Conservation (phyloP, 2,113 vertebrate species). For the Nothobranchius furzeri region DNA sequence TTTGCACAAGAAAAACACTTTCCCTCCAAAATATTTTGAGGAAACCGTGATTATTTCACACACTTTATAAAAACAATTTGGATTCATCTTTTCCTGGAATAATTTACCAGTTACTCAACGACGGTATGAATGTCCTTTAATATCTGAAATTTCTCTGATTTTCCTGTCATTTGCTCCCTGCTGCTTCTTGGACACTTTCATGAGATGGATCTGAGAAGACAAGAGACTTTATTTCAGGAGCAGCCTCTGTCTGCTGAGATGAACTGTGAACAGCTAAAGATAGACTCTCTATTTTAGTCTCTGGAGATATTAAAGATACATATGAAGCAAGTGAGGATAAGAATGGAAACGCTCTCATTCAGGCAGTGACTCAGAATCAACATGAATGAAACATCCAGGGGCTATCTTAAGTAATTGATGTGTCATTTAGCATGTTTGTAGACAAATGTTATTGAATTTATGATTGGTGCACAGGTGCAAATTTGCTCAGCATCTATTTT, state of each 20-base stretch:
- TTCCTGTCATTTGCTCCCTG: conserved; percentile 7
- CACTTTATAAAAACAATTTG: no score
- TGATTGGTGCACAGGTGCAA: conserved; percentile 34
- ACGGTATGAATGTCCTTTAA: conserved; percentile 27
- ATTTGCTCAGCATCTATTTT: conserved; percentile 30
- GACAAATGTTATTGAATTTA: neutral
- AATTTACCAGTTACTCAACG: conserved; percentile 26
- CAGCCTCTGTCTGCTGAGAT: conserved; percentile 65
- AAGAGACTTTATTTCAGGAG: conserved; percentile 61
- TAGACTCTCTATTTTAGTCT: conserved; percentile 72
- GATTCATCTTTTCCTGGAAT: conserved; percentile 7
- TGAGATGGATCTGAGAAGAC: conserved; percentile 49
- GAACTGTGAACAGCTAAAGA: conserved; percentile 74
- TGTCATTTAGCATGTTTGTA: no score
- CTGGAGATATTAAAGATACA: conserved; percentile 69
- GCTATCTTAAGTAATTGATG: no score
- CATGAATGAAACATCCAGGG: conserved; percentile 38
- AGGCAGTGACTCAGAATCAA: conserved; percentile 16
- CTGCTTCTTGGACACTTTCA: conserved; percentile 58
- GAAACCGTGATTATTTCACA: conserved; percentile 1
- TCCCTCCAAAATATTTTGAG: conserved; percentile 8
- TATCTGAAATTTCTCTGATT: conserved; percentile 1
- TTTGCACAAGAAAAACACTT: conserved; percentile 3
- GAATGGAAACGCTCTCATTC: conserved; percentile 57
- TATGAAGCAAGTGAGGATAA: conserved; percentile 59